A percentile compares a stretch with the other conserved stretches of the same genome.
These are phyloP conservation scores for Aphelinus atriplicis DNA, from an alignment of 1,140 invertebrate genomes.

Conservation along the genomic window DNA sequence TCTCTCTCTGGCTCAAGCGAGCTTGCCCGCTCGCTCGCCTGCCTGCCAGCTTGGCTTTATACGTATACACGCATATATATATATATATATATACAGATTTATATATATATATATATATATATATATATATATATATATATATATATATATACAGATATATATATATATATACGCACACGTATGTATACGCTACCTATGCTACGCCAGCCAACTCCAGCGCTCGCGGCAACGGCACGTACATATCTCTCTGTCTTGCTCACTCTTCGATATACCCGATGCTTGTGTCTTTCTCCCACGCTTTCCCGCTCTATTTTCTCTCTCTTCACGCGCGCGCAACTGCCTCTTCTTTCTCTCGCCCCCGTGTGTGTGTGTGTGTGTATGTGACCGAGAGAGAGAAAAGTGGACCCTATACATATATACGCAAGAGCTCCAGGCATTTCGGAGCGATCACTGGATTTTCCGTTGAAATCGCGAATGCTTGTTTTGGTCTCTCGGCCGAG, in stretches of 20 bases:
- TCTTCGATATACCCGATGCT: neutral
- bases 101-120: neutral
- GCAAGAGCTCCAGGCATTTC: too few species aligned
- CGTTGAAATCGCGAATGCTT: too few species aligned
- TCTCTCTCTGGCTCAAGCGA: neutral
- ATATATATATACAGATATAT: neutral
- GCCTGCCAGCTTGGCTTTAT: neutral
- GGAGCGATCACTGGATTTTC: too few species aligned
- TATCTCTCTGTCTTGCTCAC: neutral
- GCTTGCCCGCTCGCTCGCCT: neutral
- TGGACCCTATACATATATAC: too few species aligned
- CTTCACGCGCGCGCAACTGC: constrained; percentile 9
- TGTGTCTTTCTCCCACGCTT: constrained; percentile 37
- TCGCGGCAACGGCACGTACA: neutral
- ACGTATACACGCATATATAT: constrained; percentile 3
- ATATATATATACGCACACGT: neutral
- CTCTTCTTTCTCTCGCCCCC: constrained; percentile 1
- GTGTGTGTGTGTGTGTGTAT: too few species aligned
- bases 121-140: constrained; percentile 6
- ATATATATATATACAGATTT: neutral
- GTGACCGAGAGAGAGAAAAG: too few species aligned
- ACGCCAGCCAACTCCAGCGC: neutral
- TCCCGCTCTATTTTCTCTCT: constrained; percentile 38
- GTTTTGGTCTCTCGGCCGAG: too few species aligned
- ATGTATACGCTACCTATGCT: neutral